These are phyloP conservation scores for Dendrophyllia cribrosa DNA, from an alignment of 64 coral and sea anemone species.

Conservation along the genomic window DNA sequence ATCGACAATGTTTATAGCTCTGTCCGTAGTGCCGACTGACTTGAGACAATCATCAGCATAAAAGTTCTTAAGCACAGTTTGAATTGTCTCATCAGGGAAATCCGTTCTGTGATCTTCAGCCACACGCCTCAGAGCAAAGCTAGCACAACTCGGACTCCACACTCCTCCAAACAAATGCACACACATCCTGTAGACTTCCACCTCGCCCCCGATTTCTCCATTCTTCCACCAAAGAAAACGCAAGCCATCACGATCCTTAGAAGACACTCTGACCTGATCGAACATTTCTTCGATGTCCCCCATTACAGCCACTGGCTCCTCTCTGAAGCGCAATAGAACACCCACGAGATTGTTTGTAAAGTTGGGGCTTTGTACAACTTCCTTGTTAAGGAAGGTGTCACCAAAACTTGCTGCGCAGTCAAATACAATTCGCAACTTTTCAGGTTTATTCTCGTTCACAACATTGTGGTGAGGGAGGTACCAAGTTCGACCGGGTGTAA, in stretches of 20 bases:
- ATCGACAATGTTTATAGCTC: neutral
- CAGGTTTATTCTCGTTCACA: slow-evolving; percentile 29
- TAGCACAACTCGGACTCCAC: slow-evolving; percentile 31
- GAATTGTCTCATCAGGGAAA: slow-evolving; percentile 1
- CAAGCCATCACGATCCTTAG: neutral
- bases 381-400: slow-evolving; percentile 32
- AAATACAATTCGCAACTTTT: slow-evolving; percentile 17
- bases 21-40: neutral
- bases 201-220: neutral
- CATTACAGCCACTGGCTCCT: slow-evolving; percentile 1
- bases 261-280: neutral
- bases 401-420: slow-evolving; percentile 22
- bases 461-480: slow-evolving; percentile 34
- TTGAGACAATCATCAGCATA: slow-evolving; percentile 25
- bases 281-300: slow-evolving; percentile 16
- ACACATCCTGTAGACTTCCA: slow-evolving; percentile 30
- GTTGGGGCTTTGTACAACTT: slow-evolving; percentile 13
- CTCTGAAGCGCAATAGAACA: neutral
- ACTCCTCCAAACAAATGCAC: slow-evolving; percentile 1
- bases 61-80: neutral
- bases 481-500: neutral
- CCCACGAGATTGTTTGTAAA: slow-evolving; percentile 13
- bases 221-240: slow-evolving; percentile 12
- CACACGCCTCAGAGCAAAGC: slow-evolving; percentile 10
- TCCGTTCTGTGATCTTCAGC: neutral